A percentile compares a stretch with the other conserved stretches of the same genome.
These are phyloP conservation scores for Euura saliciscinereae DNA, from an alignment of 1,140 invertebrate species.

Conservation along the genomic window DNA sequence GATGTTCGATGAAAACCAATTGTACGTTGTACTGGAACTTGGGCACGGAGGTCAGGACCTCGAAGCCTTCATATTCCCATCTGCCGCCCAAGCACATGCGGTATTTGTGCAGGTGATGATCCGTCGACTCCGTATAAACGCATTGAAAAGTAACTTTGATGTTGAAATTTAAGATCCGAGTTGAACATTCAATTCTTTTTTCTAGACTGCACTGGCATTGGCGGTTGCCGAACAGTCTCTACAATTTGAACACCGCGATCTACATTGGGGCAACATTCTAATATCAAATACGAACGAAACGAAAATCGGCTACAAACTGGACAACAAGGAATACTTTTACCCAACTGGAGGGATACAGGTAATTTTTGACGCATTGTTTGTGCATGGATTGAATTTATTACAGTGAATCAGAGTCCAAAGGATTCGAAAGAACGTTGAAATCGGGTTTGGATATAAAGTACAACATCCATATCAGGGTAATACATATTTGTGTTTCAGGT, in stretches of 20 bases:
- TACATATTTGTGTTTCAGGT: conserved; percentile 51
- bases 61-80: conserved; percentile 76
- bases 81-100: conserved; percentile 70
- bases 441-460: no score
- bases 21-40: conserved; percentile 84
- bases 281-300: conserved; percentile 66
- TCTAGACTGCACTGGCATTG: conserved; percentile 74
- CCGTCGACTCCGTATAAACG: no score
- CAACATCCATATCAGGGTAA: no score
- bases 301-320: conserved; percentile 59
- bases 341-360: conserved; percentile 60
- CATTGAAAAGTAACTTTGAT: no score
- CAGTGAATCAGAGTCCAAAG: no score
- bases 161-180: no score
- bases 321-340: conserved; percentile 52
- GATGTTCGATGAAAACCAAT: conserved; percentile 72
- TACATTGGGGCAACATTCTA: conserved; percentile 93
- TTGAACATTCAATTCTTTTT: no score
- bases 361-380: no score
- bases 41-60: conserved; percentile 81
- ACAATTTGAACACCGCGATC: conserved; percentile 92
- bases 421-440: no score
- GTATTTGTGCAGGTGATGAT: conserved; percentile 74
- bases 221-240: conserved; percentile 82
- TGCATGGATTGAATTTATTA: no score